Evolutionary conservation across 2,113 vertebrate genomes (phyloP), one percentile per base, ranked within the genome.

Genomic region (Vulpes lagopus): DNA sequence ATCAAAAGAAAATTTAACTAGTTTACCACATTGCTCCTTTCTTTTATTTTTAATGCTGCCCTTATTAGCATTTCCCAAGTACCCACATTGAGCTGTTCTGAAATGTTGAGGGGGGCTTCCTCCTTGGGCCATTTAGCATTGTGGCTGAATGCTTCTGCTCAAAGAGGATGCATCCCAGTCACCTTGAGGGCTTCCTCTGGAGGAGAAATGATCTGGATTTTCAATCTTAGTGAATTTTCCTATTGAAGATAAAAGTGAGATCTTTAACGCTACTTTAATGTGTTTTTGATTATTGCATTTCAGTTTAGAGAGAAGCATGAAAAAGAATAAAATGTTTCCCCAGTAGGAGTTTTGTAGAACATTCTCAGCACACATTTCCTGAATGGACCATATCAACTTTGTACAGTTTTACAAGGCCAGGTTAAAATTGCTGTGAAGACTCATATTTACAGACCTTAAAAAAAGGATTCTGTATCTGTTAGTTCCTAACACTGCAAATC

Each of bases 391-490:
- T 97, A 97, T 95, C 94, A 98, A 93, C 86, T 97, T 97, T 73
- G 93, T 95, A 94, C 89, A 98, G 23, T 97, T 98, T 98, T 96
- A 98, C 94, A 98, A 95, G 98, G 94, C 90, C 51, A 82, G n/a
- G 71, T 94, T 88, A 91, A 98, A 98, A 97, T 97, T 98, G 67
- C 92, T 97, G 73, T 96, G 89, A 97, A 97, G 97, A 98, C 93
- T 98, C 96, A 78, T 97, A 97, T 98, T 98, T 97, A 93, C 85
- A 90, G 96, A 97, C 89, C 64, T 98, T 98, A 93, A 95, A 98
- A 98, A 97, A 86, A 97, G 80, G 79, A 97, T 96, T 98, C 84
- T 98, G 97, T 98, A 96, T 97, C 95, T 93, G 65, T 51, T 98
- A 97, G 96, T 97, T 97, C 96, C 93, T 95, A 97, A 92, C 94